Base-by-base conservation (phyloP, 2,888 invertebrate genomes). In the Drosophila cracens region DNA sequence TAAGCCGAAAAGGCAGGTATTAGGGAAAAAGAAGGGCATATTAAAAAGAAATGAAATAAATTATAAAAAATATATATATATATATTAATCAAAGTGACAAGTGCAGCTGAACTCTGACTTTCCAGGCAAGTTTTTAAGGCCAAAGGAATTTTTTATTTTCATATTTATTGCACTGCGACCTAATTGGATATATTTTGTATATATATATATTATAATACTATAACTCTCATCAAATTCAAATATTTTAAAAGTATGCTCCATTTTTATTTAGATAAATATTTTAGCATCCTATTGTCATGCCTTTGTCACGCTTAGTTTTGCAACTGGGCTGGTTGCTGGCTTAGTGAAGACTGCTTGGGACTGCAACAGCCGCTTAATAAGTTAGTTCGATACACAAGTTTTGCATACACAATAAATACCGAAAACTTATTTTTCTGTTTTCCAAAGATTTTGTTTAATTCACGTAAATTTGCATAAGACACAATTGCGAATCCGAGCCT, bases 341-440 rank as follows among this genome's bases (percentile, higher is more conserved):
- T 33, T 13, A 10, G 36, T 54, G n/a, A 38, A 43, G 48, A 75
- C 68, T 40, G 27, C n/a, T 56, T 25, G 21, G 36, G 65, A 70
- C 43, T 61, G 53, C 52, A 73, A 62, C 57, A 40, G 53, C 33
- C 33, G 79, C 74, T 65, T 79, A 77, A 82, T 89, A 89, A 81
- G 60, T 87, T 78, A 64, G 65, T 89, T 89, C 90, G 86, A 87
- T 87, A 85, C 90, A 87, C 84, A 85, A 89, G 78, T 83, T 79
- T 70, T 53, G 80, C 76, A 80, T 63, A 54, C 52, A 49, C 31
- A 40, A 81, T 85, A 87, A 90, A 90, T 76, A 71, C 57, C 18
- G 76, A 82, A 83, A 88, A 88, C 87, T 90, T 87, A 86, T 90
- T 87, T 87, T 87, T 88, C 90, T 86, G 90, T 88, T 90, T 88